phyloP scores from a whole-genome alignment of 2,113 vertebrate genomes.

The Dissostichus mawsoni region DNA sequence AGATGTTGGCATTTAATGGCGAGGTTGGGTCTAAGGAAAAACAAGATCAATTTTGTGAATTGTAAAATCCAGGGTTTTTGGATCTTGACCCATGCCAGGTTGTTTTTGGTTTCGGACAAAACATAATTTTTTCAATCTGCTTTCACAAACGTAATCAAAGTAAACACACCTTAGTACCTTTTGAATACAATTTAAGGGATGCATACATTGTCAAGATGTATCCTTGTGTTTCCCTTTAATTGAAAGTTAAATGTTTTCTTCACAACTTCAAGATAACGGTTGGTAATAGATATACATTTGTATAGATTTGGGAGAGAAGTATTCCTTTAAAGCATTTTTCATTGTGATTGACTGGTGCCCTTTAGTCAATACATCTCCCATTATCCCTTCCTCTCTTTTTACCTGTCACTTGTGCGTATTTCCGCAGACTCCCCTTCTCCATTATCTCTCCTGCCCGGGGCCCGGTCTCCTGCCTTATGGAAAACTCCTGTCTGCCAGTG shows the following conservation, averaged over 20 bases:
- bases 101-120: not conserved
- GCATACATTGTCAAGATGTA: not conserved
- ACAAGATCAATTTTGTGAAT: not conserved
- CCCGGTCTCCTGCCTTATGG: slow-evolving; percentile 31
- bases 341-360: slow-evolving; percentile 12
- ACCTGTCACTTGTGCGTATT: slow-evolving; percentile 5
- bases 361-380: not conserved
- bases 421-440: not conserved
- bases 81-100: not conserved
- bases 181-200: not conserved
- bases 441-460: slow-evolving; percentile 20
- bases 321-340: slow-evolving; percentile 13
- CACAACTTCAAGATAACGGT: too few species aligned
- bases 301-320: not conserved
- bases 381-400: slow-evolving; percentile 5
- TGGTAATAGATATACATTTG: too few species aligned
- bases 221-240: not conserved
- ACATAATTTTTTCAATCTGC: not conserved
- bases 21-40: not conserved
- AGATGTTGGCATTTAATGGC: not conserved
- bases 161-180: not conserved
- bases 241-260: not conserved
- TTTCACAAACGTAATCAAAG: not conserved
- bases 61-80: not conserved
- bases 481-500: slow-evolving; percentile 38